Base-by-base conservation (phyloP, 2,113 vertebrate species). In the Dromaius novaehollandiae region DNA sequence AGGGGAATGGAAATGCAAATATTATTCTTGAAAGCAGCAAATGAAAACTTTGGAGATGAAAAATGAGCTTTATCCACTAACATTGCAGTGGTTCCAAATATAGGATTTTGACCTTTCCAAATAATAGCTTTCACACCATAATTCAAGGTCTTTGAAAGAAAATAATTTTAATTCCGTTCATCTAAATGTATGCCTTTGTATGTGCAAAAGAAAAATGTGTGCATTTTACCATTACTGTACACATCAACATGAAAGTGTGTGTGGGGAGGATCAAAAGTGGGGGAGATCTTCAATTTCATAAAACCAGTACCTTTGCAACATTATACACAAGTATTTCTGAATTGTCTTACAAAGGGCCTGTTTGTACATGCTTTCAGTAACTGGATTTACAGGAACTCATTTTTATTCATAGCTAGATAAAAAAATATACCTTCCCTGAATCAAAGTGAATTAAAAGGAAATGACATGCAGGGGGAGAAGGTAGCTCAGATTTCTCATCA, bases 401-500 rank as follows among this genome's bases (percentile, higher is more conserved):
- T 97, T 74, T 92, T 93, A 94, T 95, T 97, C 56, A 92, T 58
- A 92, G 86, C 9, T 89, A 69, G 10, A 75, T 90, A 4, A 42
- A 86, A 71, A 69, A 14, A 60, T 11, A 69, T 13, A 42, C 4
- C 68, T 93, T 95, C 44, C 68, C 63, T 75, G 84, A 93, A 95
- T 79, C 94, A 70, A 84, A 96, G 50, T 78, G 80, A 96, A 95
- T 95, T 96, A 86, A 96, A 96, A 91, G 16, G 51, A 93, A 96
- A 95, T 73, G 11, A 68, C 65, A 92, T 20, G 19, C 32, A 86
- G 75, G 36, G 34, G 63, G 36, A 87, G 36, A 75, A 79, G 36
- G 74, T 89, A 82, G 68, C 64, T 77, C n/a, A 88, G 82, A 56
- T 82, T 95, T 94, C 76, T 95, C 90, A 91, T 96, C 91, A 88